Conservation (phyloP, 2,797 vertebrate genomes). For the Parambassis ranga region DNA sequence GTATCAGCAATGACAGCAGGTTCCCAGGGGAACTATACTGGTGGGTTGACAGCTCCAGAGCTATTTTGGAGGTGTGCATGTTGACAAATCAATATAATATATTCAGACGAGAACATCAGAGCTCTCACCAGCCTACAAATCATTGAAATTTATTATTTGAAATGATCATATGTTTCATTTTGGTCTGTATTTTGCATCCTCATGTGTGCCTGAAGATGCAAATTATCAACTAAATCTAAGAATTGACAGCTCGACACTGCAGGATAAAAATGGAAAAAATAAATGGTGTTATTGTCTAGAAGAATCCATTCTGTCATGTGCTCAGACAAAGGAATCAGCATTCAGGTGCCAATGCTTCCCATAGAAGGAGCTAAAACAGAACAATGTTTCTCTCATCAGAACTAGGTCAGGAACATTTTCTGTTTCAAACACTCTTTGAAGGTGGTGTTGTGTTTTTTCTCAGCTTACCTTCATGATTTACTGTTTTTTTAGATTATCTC, state of each 20-base stretch:
- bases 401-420: conserved; percentile 23
- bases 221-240: neutral
- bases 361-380: conserved; percentile 5
- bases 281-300: neutral
- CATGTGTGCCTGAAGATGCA: too few species aligned
- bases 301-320: neutral
- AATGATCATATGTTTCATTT: neutral
- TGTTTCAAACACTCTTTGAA: neutral
- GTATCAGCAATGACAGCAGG: conserved; percentile 19
- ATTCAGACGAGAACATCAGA: neutral
- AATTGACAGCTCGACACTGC: neutral
- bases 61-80: conserved; percentile 6
- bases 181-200: too few species aligned
- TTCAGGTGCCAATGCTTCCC: neutral
- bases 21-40: neutral
- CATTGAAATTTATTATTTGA: neutral
- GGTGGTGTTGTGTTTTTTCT: neutral
- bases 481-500: neutral
- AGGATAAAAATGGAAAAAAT: conserved; percentile 5
- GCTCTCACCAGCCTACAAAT: neutral
- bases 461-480: neutral
- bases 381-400: conserved; percentile 3
- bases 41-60: conserved; percentile 11
- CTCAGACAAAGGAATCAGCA: neutral
- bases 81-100: conserved; percentile 19